These are phyloP conservation scores for Synanthedon formicaeformis DNA, from an alignment of 2,888 invertebrate species.

Conservation along the genomic window DNA sequence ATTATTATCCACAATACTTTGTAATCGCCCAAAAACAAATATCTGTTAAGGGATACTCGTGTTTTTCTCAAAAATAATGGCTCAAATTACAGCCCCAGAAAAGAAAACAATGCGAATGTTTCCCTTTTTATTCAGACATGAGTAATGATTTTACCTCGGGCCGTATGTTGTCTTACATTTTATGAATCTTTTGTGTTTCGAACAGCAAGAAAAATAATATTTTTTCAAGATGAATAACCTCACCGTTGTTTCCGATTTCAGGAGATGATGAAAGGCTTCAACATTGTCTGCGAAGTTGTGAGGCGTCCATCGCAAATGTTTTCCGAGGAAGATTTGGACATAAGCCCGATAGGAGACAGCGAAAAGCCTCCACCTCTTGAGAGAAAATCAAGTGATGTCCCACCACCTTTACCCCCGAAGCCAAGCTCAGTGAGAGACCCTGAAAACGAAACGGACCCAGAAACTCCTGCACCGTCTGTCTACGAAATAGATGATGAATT, in stretches of 20 bases:
- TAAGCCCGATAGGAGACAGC: conserved; percentile 18
- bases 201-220: conserved; percentile 7
- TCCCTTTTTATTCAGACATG: conserved; percentile 26
- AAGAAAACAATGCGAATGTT: conserved; percentile 26
- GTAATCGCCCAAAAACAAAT: background rate
- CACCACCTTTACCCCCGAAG: conserved; percentile 56
- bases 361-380: conserved; percentile 28
- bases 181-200: conserved; percentile 15
- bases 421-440: conserved; percentile 37
- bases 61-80: conserved; percentile 21
- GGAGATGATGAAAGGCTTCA: conserved; percentile 88
- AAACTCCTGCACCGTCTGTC: conserved; percentile 81
- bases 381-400: conserved; percentile 48
- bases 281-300: conserved; percentile 83
- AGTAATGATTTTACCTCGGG: conserved; percentile 33
- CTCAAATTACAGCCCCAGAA: conserved; percentile 19
- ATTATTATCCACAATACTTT: no score
- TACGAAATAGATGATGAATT: conserved; percentile 93
- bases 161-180: conserved; percentile 24
- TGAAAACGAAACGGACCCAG: conserved; percentile 71
- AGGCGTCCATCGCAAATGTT: conserved; percentile 78
- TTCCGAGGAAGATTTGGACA: conserved; percentile 61
- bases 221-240: conserved; percentile 1
- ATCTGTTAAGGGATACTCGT: background rate
- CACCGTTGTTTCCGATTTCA: conserved; percentile 38